Percentiles rank a stretch among this genome's conserved stretches.
phyloP scores from a whole-genome alignment of 2,888 invertebrate species.

The Sthenelais limicola region DNA sequence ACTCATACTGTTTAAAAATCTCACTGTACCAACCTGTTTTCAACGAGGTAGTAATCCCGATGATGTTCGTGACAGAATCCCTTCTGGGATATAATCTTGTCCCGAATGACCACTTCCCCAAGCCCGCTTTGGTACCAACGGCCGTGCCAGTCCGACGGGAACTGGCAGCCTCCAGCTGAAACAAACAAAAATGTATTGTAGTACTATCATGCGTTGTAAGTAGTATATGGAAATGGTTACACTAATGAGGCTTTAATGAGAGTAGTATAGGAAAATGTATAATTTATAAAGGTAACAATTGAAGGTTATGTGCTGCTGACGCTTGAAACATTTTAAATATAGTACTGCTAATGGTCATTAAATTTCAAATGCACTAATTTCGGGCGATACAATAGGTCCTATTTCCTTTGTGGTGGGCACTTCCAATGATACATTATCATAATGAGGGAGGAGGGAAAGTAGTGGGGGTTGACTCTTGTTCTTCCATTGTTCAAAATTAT shows the following conservation, averaged over 20 bases:
- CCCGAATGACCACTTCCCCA: constrained; percentile 38
- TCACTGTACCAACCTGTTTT: constrained; percentile 39
- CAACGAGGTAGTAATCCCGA: constrained; percentile 40
- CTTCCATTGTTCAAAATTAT: no score
- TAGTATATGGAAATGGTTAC: constrained; percentile 6
- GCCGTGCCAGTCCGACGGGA: constrained; percentile 42
- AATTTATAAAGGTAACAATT: no score
- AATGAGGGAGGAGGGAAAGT: no score
- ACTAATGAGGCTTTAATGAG: neutral
- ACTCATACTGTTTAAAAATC: no score
- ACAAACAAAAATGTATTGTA: neutral
- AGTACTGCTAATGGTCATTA: no score
- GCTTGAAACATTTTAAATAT: no score
- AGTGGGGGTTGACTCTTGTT: no score
- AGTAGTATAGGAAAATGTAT: constrained; percentile 32
- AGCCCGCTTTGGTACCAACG: constrained; percentile 38
- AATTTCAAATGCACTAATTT: no score
- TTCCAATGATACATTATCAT: no score
- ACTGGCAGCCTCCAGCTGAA: constrained; percentile 31
- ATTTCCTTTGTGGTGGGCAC: no score
- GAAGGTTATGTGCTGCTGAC: no score
- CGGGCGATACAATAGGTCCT: no score
- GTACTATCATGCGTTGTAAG: neutral
- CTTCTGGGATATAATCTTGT: constrained; percentile 26
- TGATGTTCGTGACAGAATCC: constrained; percentile 39